phyloP scores from a whole-genome alignment of 2,888 invertebrate genomes.

The Dryobota labecula region DNA sequence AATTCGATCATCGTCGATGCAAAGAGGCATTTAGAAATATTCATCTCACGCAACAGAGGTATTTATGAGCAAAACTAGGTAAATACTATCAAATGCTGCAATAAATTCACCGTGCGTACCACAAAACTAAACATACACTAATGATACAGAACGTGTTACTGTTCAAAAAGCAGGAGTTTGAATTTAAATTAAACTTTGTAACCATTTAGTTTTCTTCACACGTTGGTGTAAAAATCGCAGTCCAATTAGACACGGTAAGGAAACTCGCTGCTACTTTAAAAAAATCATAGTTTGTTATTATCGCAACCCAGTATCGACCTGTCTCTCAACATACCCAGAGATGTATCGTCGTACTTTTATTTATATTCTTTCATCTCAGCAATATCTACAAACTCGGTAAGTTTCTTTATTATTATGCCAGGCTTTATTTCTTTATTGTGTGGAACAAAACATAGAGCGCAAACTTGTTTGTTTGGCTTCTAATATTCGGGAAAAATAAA shows the following conservation, averaged over 20 bases:
- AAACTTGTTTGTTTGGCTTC: constrained; percentile 65
- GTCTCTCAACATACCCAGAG: constrained; percentile 38
- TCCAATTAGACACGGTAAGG: constrained; percentile 30
- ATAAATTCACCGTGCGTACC: constrained; percentile 15
- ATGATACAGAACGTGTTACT: constrained; percentile 22
- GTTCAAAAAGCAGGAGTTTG: constrained; percentile 23
- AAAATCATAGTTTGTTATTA: constrained; percentile 38
- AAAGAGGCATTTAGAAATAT: constrained; percentile 79
- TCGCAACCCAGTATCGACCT: constrained; percentile 55
- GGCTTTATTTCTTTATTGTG: constrained; percentile 69
- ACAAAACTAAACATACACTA: constrained; percentile 14
- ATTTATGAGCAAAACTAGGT: constrained; percentile 42
- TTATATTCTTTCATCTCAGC: constrained; percentile 67
- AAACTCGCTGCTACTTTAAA: constrained; percentile 31
- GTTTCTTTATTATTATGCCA: constrained; percentile 69
- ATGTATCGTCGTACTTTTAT: constrained; percentile 63
- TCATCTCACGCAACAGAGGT: constrained; percentile 59
- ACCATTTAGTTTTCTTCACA: constrained; percentile 32
- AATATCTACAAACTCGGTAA: constrained; percentile 68
- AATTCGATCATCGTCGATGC: constrained; percentile 80
- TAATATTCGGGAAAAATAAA: constrained; percentile 53
- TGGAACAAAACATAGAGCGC: constrained; percentile 60
- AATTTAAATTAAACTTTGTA: constrained; percentile 56
- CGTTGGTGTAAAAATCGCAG: constrained; percentile 18
- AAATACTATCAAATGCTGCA: constrained; percentile 2